Conservation (phyloP, 2,113 vertebrate genomes). For the Osmerus eperlanus region DNA sequence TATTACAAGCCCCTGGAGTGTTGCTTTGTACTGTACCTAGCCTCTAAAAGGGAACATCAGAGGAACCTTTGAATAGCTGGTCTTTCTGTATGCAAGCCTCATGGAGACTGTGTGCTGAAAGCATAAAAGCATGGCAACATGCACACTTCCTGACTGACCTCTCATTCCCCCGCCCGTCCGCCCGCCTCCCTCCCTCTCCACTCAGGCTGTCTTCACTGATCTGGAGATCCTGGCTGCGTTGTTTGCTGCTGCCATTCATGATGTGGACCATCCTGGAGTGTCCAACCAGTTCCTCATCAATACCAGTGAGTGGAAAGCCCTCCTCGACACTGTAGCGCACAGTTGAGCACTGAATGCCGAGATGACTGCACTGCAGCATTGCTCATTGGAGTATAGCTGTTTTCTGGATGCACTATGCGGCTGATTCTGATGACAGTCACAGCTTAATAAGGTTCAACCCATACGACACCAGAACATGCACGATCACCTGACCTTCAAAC, state of each 20-base stretch:
- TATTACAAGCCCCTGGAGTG: no score
- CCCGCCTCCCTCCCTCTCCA: conserved; percentile 5
- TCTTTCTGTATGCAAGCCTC: no score
- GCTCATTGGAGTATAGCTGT: not conserved
- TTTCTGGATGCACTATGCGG: no score
- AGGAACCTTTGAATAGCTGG: no score
- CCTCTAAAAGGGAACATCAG: no score
- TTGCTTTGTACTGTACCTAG: no score
- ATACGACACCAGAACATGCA: no score
- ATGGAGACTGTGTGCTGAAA: no score
- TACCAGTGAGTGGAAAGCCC: conserved; percentile 78
- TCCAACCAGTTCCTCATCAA: conserved; percentile 97
- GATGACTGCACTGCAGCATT: not conserved
- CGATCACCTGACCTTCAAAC: no score
- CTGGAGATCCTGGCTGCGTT: conserved; percentile 89
- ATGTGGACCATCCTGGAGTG: conserved; percentile 94
- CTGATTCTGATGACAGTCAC: not conserved
- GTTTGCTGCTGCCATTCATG: conserved; percentile 91
- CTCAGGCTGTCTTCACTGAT: conserved; percentile 90
- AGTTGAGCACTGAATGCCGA: not conserved
- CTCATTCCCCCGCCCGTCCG: not conserved
- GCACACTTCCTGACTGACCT: not conserved
- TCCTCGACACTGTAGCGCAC: not conserved
- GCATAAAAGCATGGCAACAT: no score
- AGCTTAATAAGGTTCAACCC: not conserved